phyloP scores from a whole-genome alignment of 2,888 invertebrate species.

The Neoaliturus tenellus region DNA sequence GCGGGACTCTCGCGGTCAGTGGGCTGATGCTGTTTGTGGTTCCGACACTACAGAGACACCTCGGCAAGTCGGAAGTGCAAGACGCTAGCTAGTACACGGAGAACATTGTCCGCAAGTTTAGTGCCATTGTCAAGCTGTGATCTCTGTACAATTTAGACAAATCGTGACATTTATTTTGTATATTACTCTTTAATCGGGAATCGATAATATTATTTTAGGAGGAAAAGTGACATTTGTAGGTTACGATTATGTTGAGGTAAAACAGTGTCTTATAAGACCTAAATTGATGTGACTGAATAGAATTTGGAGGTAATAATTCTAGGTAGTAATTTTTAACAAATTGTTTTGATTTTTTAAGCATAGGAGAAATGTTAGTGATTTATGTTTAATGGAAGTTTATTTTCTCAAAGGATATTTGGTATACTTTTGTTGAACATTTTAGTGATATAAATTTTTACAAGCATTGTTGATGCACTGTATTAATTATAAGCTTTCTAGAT shows the following conservation, averaged over 20 bases:
- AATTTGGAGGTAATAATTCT: neutral
- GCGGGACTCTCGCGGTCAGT: slow-evolving; percentile 88
- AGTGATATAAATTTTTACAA: neutral
- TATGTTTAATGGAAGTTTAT: neutral
- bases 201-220: neutral
- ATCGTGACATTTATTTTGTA: slow-evolving; percentile 36
- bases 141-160: slow-evolving; percentile 42
- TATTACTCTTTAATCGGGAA: slow-evolving; percentile 23
- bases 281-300: neutral
- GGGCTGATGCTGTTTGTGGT: slow-evolving; percentile 92
- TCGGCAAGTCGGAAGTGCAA: neutral
- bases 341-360: neutral
- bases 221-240: neutral
- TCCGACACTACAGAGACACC: slow-evolving; percentile 80
- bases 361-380: neutral
- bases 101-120: neutral
- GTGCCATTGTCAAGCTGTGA: slow-evolving; percentile 38
- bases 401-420: neutral
- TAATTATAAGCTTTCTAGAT: no score
- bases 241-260: neutral
- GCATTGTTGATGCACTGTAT: no score
- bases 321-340: neutral
- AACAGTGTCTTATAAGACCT: neutral
- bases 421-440: neutral
- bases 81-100: slow-evolving; percentile 28